Percentiles rank a stretch among this genome's conserved stretches.
Evolutionary conservation across 2,888 invertebrate genomes (phyloP).

Genomic region (Megastigmus dorsalis): DNA sequence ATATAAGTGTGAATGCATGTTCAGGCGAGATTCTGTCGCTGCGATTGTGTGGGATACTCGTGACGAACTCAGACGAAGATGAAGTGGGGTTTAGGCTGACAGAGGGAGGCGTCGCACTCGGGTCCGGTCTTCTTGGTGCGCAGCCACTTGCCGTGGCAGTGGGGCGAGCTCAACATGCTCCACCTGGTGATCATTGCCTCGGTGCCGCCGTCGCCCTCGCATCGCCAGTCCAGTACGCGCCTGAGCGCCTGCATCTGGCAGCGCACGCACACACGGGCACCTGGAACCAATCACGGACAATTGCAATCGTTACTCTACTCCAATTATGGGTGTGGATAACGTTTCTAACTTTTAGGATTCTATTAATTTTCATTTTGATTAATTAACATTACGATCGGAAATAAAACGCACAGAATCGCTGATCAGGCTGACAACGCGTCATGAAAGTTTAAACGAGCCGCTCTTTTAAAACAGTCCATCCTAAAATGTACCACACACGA

Average conservation of each 20-base stretch:
- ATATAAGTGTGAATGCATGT: too few species aligned
- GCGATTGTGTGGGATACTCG: too few species aligned
- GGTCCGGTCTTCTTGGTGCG: conserved; percentile 75
- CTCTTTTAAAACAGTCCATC: background rate
- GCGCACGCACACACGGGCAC: conserved; percentile 85
- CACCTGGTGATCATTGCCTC: conserved; percentile 81
- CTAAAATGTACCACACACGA: background rate
- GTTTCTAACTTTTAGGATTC: too few species aligned
- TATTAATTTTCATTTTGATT: too few species aligned
- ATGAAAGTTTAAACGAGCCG: too few species aligned
- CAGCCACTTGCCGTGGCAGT: conserved; percentile 93
- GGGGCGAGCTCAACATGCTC: conserved; percentile 89
- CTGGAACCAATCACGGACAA: too few species aligned
- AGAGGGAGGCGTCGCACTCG: conserved; percentile 64
- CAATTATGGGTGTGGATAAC: too few species aligned
- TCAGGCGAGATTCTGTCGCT: too few species aligned
- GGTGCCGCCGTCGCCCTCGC: conserved; percentile 87
- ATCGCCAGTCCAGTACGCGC: conserved; percentile 84
- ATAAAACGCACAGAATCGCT: too few species aligned
- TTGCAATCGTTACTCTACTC: too few species aligned
- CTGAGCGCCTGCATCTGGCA: conserved; percentile 90
- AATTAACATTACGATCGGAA: too few species aligned
- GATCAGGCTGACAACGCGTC: too few species aligned
- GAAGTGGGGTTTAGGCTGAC: conserved; percentile 67
- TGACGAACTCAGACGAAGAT: conserved; percentile 68